These are phyloP conservation scores for Lynx canadensis DNA, from an alignment of 2,113 vertebrate species.

Conservation along the genomic window DNA sequence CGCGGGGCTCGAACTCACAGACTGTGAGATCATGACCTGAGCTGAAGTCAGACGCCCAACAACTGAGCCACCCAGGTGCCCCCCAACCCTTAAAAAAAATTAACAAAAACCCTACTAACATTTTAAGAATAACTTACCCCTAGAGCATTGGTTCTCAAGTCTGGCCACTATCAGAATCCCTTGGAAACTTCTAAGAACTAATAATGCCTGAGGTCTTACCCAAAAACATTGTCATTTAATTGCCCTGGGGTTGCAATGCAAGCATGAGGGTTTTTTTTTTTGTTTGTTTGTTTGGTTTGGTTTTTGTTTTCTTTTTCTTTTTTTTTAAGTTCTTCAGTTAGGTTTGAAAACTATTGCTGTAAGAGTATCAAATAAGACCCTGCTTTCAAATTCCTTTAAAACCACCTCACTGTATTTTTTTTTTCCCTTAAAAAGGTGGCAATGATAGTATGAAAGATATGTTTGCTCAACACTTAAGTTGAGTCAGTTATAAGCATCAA, in stretches of 20 bases:
- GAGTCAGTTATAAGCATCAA: conserved; percentile 72
- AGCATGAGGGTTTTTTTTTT: not conserved
- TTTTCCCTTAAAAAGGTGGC: not conserved
- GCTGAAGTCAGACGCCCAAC: no score
- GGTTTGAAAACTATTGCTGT: not conserved
- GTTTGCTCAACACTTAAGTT: conserved; percentile 61
- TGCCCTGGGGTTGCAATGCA: not conserved
- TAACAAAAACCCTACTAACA: not conserved
- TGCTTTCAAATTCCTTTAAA: conserved; percentile 27
- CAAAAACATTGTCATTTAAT: not conserved
- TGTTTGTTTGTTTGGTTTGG: not conserved
- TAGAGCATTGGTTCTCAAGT: not conserved
- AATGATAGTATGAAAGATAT: not conserved
- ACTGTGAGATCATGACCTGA: no score
- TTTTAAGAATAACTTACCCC: not conserved
- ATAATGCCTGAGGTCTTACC: not conserved
- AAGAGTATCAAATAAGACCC: not conserved
- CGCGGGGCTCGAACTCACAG: no score
- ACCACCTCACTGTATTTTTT: not conserved
- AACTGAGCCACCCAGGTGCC: no score
- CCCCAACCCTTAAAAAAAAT: no score
- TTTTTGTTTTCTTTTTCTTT: not conserved
- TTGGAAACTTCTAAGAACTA: not conserved
- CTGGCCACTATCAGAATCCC: not conserved
- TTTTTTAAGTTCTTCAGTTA: not conserved